phyloP scores from a whole-genome alignment of 2,888 invertebrate genomes.

The Leptinotarsa peninsularis region DNA sequence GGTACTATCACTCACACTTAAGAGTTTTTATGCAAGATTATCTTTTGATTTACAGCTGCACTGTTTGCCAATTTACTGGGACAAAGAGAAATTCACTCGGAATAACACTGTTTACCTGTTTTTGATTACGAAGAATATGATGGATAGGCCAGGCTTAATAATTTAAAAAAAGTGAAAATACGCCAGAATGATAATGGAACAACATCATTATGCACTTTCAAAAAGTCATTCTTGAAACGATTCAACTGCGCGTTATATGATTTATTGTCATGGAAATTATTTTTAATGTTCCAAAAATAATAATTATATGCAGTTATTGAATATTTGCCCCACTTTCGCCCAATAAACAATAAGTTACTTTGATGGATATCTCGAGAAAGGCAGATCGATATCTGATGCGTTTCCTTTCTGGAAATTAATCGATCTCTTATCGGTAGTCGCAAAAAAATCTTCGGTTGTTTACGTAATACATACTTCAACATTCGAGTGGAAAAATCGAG shows the following conservation, averaged over 20 bases:
- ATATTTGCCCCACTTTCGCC: conserved; percentile 23
- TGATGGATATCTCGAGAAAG: conserved; percentile 47
- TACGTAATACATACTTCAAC: conserved; percentile 26
- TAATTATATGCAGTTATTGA: conserved; percentile 27
- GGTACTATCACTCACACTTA: conserved; percentile 29
- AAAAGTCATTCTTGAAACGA: conserved; percentile 30
- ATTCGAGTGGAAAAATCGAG: conserved; percentile 8
- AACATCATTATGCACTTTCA: conserved; percentile 45
- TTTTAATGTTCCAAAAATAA: conserved; percentile 31
- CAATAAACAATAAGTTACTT: conserved; percentile 34
- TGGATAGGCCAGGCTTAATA: conserved; percentile 40
- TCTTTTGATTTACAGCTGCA: conserved; percentile 40
- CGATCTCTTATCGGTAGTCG: conserved; percentile 34
- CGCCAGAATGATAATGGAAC: conserved; percentile 36
- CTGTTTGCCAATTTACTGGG: conserved; percentile 38
- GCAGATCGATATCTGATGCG: conserved; percentile 40
- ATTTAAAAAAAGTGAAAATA: conserved; percentile 43
- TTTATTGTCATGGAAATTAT: conserved; percentile 29
- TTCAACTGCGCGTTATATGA: conserved; percentile 27
- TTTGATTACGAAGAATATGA: conserved; percentile 41
- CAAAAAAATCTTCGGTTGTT: conserved; percentile 32
- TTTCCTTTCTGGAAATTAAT: conserved; percentile 34
- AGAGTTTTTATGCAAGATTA: conserved; percentile 33
- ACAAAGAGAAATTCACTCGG: conserved; percentile 38
- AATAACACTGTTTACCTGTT: conserved; percentile 40